Evolutionary conservation across 2,888 invertebrate species (phyloP).

Genomic region (Brachypalpus laphriformis): DNA sequence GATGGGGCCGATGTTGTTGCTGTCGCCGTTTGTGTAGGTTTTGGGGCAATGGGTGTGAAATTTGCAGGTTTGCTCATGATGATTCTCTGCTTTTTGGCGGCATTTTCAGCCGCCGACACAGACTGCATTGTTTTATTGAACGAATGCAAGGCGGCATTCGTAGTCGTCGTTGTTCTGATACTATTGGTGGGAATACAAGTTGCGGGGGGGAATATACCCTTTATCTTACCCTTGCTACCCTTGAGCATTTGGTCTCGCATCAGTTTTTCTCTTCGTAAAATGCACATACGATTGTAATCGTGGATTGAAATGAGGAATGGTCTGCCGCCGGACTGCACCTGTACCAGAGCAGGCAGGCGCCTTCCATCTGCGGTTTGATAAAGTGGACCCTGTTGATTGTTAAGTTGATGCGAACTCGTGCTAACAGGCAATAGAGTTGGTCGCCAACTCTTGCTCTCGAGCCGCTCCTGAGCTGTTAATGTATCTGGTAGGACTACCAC

Average conservation of each 20-base stretch:
- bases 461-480: conserved; percentile 82
- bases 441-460: conserved; percentile 87
- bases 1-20: conserved; percentile 58
- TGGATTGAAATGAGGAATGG: conserved; percentile 90
- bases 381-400: conserved; percentile 80
- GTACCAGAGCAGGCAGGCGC: conserved; percentile 86
- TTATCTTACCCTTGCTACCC: conserved; percentile 76
- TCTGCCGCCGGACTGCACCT: conserved; percentile 90
- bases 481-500: conserved; percentile 81
- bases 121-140: conserved; percentile 65
- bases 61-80: conserved; percentile 26
- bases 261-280: conserved; percentile 87
- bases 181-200: conserved; percentile 55
- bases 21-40: conserved; percentile 38
- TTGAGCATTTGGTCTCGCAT: conserved; percentile 85
- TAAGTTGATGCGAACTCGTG: conserved; percentile 79
- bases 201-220: conserved; percentile 35
- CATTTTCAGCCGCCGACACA: conserved; percentile 21
- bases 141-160: conserved; percentile 25
- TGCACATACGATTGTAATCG: conserved; percentile 91
- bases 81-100: conserved; percentile 51
- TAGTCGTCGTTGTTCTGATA: background rate
- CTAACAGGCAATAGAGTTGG: conserved; percentile 89
- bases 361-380: conserved; percentile 86
- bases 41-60: conserved; percentile 47